phyloP scores from a whole-genome alignment of 2,113 vertebrate species.

The Australoheros scitulus region DNA sequence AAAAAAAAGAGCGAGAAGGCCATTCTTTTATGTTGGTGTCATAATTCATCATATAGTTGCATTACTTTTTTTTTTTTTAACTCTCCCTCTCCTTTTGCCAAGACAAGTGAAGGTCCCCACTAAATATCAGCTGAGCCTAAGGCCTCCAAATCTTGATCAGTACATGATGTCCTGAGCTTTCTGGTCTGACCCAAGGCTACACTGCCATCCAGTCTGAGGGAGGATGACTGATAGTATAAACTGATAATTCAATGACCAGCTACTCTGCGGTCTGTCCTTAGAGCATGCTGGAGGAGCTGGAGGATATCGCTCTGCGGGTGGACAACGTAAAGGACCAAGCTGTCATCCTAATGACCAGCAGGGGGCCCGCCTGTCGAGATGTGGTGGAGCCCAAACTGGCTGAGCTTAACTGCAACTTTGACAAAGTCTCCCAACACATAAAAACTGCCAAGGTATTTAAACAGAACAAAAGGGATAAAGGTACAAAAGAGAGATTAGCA shows the following conservation, averaged over 20 bases:
- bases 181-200: slow-evolving; percentile 15
- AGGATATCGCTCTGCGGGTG: slow-evolving; percentile 87
- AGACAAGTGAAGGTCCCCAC: slow-evolving; percentile 16
- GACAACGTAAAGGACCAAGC: slow-evolving; percentile 91
- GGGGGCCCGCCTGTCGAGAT: slow-evolving; percentile 85
- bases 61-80: background rate
- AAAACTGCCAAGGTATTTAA: slow-evolving; percentile 80
- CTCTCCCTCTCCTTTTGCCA: background rate
- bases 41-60: slow-evolving; percentile 5
- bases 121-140: slow-evolving; percentile 24
- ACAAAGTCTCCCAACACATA: slow-evolving; percentile 96
- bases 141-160: slow-evolving; percentile 28
- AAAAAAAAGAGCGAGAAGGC: background rate
- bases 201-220: background rate
- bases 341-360: slow-evolving; percentile 87
- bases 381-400: slow-evolving; percentile 93
- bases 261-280: slow-evolving; percentile 55
- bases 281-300: slow-evolving; percentile 88
- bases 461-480: background rate
- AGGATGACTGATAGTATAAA: background rate
- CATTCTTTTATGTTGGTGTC: background rate
- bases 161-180: slow-evolving; percentile 15
- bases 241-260: slow-evolving; percentile 5
- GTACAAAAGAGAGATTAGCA: background rate
- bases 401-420: slow-evolving; percentile 93